Evolutionary conservation across 2,888 invertebrate genomes (phyloP).

Genomic region (Sphecodes monilicornis): DNA sequence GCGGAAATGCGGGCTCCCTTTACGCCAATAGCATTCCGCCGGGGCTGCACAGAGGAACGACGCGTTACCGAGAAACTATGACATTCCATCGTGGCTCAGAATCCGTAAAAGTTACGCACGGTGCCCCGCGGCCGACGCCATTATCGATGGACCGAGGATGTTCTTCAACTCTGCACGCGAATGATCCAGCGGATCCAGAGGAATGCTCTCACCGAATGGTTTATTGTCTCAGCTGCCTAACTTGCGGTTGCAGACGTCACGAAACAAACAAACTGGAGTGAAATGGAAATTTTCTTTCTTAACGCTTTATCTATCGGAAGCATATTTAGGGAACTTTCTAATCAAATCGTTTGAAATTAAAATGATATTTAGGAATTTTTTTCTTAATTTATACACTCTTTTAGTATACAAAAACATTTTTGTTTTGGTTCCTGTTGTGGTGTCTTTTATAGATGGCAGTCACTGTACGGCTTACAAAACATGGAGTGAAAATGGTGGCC

Average conservation of each 20-base stretch:
- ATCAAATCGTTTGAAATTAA: too few species aligned
- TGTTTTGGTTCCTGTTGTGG: too few species aligned
- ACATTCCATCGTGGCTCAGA: conserved; percentile 21
- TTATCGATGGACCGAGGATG: conserved; percentile 18
- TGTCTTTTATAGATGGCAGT: too few species aligned
- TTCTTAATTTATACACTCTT: too few species aligned
- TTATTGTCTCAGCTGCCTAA: neutral
- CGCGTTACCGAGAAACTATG: conserved; percentile 29
- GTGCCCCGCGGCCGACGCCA: neutral
- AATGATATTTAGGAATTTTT: too few species aligned
- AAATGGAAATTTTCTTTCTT: neutral
- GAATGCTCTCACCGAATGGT: neutral
- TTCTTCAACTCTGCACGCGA: neutral
- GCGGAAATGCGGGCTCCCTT: conserved; percentile 43
- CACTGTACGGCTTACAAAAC: too few species aligned
- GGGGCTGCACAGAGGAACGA: conserved; percentile 23
- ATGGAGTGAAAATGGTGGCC: too few species aligned
- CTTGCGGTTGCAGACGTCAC: neutral
- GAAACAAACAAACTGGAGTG: neutral
- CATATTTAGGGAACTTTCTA: too few species aligned
- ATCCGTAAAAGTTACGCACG: conserved; percentile 1
- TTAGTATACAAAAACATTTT: too few species aligned
- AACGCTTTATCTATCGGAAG: neutral
- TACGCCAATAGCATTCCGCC: conserved; percentile 46
- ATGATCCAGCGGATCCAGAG: neutral